Conservation (phyloP, 2,888 invertebrate species). For the Amphipoea oculea region DNA sequence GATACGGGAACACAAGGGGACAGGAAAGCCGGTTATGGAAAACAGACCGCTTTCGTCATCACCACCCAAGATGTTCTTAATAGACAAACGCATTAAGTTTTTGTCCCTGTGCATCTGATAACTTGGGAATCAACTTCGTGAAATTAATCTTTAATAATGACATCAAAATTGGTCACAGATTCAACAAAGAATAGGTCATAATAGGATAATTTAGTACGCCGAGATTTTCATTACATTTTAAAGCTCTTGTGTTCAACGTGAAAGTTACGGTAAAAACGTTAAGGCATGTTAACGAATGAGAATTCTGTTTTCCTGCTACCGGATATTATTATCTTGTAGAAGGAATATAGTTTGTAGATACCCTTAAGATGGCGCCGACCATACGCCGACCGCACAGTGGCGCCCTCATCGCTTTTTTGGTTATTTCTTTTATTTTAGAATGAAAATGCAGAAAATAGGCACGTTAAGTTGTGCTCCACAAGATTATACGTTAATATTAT, state of each 20-base stretch:
- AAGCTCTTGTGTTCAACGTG: not conserved
- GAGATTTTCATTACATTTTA: conserved; percentile 8
- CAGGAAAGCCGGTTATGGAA: conserved; percentile 76
- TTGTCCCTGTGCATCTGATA: conserved; percentile 58
- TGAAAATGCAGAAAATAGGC: too few relatives aligned
- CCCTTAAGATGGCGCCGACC: too few relatives aligned
- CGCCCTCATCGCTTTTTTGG: too few relatives aligned
- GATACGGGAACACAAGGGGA: conserved; percentile 35
- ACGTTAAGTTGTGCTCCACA: too few relatives aligned
- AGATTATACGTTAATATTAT: too few relatives aligned
- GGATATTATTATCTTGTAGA: not conserved
- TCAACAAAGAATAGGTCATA: conserved; percentile 19
- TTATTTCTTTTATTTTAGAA: too few relatives aligned
- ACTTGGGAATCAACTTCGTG: conserved; percentile 50
- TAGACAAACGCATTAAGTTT: conserved; percentile 67
- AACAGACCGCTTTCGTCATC: conserved; percentile 78
- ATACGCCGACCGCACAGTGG: too few relatives aligned
- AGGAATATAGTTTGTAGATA: not conserved
- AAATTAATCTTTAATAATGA: conserved; percentile 65
- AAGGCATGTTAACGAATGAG: not conserved
- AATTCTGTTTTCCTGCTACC: not conserved
- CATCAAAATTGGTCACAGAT: conserved; percentile 52
- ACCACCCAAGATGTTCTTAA: conserved; percentile 82
- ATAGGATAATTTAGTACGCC: conserved; percentile 21
- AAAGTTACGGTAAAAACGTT: conserved; percentile 26